Evolutionary conservation across 2,113 vertebrate species (phyloP), one percentile per base, ranked within the genome.

Genomic region (Sinocyclocheilus grahami): DNA sequence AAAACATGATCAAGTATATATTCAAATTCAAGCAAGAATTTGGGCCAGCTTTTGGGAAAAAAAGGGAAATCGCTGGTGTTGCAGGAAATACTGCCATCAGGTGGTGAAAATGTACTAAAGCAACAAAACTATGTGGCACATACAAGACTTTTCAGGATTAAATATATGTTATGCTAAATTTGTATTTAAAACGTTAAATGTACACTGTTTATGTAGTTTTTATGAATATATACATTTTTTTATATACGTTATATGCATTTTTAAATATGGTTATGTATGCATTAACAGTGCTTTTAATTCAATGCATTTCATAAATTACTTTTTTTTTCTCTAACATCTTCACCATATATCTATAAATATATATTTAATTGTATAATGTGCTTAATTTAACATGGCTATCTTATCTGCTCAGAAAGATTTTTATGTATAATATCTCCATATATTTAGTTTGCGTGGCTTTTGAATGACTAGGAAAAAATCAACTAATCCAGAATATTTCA

Each of bases 1-100:
- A 39, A 71, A 37, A 18, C 37, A 13, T n/a, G 37, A 78, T 55
- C 3, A 30, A 27, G 30, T 84, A 18, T 55, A 60, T 74, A 42
- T 14, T 58, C 7, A 75, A 72, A 55, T 24, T 80, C 5, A 55
- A 20, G 24, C 12, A 33, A 30, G n/a, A 39, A 42, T 42, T 55
- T 60, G 14, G 18, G 1, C 14, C 46, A n/a, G 27, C 13, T 10
- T 71, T 83, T 83, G 42, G 20, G 30, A 2, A 65, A 72, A 33
- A 72, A 60, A 58, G 16, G 53, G 7, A 58, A 42, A 27, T 84
- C 3, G 20, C 12, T 58, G 18, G 46, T 72, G 80, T 80, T 6
- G 69, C 76, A 87, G 69, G 2, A 89, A 88, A 89, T 85, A 85
- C 90, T 91, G 88, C 87, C 90, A 89, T 86, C 89, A 89, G 72